Evolutionary conservation across 1,140 invertebrate genomes (phyloP).

Genomic region (Spodoptera frugiperda): DNA sequence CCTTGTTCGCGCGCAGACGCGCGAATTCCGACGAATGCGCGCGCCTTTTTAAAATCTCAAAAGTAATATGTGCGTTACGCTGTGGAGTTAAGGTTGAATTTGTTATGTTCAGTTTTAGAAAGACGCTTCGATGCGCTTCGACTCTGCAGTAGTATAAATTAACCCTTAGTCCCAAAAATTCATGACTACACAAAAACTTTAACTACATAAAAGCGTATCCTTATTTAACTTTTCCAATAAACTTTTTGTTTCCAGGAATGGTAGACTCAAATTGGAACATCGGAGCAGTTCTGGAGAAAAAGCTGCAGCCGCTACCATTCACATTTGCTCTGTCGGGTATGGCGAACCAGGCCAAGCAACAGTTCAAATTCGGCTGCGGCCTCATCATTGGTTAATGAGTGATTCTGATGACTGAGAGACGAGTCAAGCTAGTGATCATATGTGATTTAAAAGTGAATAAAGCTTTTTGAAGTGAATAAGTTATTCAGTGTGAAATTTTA

Average conservation of each 20-base stretch:
- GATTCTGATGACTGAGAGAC: constrained; percentile 24
- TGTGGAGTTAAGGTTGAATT: too few relatives aligned
- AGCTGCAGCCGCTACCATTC: constrained; percentile 96
- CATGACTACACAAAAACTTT: too few relatives aligned
- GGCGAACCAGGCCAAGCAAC: constrained; percentile 96
- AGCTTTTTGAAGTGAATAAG: neutral
- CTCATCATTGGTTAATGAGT: constrained; percentile 92
- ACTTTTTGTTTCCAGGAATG: constrained; percentile 88
- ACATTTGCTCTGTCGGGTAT: constrained; percentile 96
- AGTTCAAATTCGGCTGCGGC: constrained; percentile 95
- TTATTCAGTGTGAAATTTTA: neutral
- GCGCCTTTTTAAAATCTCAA: too few relatives aligned
- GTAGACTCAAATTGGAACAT: constrained; percentile 98
- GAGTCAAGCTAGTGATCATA: constrained; percentile 40
- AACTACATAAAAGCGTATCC: too few relatives aligned
- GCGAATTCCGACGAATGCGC: too few relatives aligned
- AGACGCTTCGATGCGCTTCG: too few relatives aligned
- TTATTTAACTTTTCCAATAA: too few relatives aligned
- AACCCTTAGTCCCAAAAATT: too few relatives aligned
- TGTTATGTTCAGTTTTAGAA: too few relatives aligned
- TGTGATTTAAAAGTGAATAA: constrained; percentile 31
- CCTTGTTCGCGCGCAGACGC: too few relatives aligned
- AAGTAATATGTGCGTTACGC: too few relatives aligned
- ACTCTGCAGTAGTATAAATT: too few relatives aligned
- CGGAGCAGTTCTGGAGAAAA: constrained; percentile 97